A percentile compares a stretch with the other conserved stretches of the same genome.
Evolutionary conservation across 2,888 invertebrate species (phyloP).

Genomic region (Stenodema calcarata): DNA sequence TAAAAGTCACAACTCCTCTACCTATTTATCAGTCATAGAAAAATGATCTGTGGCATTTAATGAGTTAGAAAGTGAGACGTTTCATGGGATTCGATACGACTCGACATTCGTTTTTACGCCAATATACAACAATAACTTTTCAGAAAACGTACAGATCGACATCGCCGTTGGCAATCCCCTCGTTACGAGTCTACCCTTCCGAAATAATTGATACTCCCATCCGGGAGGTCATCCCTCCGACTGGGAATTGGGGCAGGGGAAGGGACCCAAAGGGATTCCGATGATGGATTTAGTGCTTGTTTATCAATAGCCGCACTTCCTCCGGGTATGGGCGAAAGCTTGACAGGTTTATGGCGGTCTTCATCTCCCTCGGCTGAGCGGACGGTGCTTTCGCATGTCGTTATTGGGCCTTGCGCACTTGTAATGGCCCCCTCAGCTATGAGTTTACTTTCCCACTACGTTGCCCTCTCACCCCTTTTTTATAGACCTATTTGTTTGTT

Average conservation of each 20-base stretch:
- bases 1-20: too few species aligned
- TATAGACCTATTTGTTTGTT: not conserved
- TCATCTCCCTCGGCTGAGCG: not conserved
- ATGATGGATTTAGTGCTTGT: constrained; percentile 12
- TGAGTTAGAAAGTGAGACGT: too few species aligned
- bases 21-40: too few species aligned
- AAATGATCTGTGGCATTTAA: too few species aligned
- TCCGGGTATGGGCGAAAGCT: constrained; percentile 5
- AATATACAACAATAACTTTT: not conserved
- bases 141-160: not conserved
- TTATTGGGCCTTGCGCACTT: constrained; percentile 5
- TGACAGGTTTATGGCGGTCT: constrained; percentile 7
- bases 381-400: constrained; percentile 13
- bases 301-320: constrained; percentile 8
- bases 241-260: not conserved
- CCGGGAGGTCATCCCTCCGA: not conserved
- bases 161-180: not conserved
- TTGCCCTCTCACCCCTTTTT: not conserved
- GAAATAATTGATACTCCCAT: not conserved
- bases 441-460: not conserved
- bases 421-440: not conserved
- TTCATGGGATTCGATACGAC: too few species aligned
- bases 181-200: not conserved
- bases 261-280: not conserved
- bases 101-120: too few species aligned